Conservation (phyloP, 2,888 invertebrate genomes). For the Leistus spinibarbis region DNA sequence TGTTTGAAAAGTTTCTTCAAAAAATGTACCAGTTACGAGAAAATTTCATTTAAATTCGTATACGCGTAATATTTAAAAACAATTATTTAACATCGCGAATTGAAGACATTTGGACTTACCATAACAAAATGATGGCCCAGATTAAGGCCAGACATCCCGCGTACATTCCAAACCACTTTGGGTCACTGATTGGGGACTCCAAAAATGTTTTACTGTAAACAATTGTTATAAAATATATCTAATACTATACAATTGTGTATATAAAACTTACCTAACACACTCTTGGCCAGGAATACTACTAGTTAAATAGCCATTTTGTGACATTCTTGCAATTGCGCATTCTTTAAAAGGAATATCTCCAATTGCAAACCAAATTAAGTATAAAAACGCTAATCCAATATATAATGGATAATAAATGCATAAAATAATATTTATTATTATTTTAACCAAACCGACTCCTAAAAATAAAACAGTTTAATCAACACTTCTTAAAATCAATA, state of each 20-base stretch:
- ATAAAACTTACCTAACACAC: neutral
- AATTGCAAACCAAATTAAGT: slow-evolving; percentile 63
- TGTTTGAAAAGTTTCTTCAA: too few relatives aligned
- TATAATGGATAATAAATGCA: slow-evolving; percentile 65
- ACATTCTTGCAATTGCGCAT: slow-evolving; percentile 57
- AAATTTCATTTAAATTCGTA: too few relatives aligned
- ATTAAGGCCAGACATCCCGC: slow-evolving; percentile 66
- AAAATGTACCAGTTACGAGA: too few relatives aligned
- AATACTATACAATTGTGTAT: neutral
- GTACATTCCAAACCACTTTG: slow-evolving; percentile 69
- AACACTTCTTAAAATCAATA: too few relatives aligned
- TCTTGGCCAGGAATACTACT: neutral
- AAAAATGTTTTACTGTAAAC: slow-evolving; percentile 58
- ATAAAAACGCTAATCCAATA: slow-evolving; percentile 62
- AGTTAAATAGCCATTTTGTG: slow-evolving; percentile 41
- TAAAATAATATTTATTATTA: slow-evolving; percentile 62
- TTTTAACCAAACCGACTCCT: slow-evolving; percentile 68
- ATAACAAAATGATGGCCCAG: slow-evolving; percentile 68
- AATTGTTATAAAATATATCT: neutral
- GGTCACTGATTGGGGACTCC: slow-evolving; percentile 65
- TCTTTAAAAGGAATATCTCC: slow-evolving; percentile 63
- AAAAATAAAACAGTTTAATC: slow-evolving; percentile 48
- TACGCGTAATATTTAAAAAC: too few relatives aligned
- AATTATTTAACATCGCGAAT: too few relatives aligned
- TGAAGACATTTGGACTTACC: slow-evolving; percentile 65